Base-by-base conservation (phyloP, 2,797 vertebrate species). In the Diplodus sargus region DNA sequence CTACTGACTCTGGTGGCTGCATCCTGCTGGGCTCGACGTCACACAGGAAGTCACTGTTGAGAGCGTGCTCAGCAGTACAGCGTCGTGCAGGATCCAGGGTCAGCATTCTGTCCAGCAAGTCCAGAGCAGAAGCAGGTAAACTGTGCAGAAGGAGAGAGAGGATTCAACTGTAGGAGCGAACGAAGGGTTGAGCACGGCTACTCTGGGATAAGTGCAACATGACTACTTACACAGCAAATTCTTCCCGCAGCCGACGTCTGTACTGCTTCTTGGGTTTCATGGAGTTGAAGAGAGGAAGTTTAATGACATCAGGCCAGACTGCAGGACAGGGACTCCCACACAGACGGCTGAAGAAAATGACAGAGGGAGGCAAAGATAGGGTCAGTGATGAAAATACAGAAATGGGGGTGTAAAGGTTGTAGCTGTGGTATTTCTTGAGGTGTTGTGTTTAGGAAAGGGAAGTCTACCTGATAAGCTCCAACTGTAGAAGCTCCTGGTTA, bases 191-290 rank as follows among this genome's bases (percentile, higher is more conserved):
- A 74, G 42, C 20, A 48, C 23, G 49, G 52, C n/a, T 7, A 6
- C 5, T 39, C 17, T 9, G 10, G 0, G 2, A 4, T 17, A 49
- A 39, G 34, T 1, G 15, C 22, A 17, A 17, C 3, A 8, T 0
- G 1, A 28, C 10, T 9, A 97, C 98, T 88, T 92, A 99, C 98
- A 98, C 96, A 79, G 97, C 96, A 89, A 99, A 99, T 91, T 99
- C 98, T 91, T 99, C 98, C 58, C 98, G 94, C 70, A 99, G 95
- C 28, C 97, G 95, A 42, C 98, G 94, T 65, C 98, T 95, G 90
- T 99, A 99, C 91, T 99, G 98, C 89, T 99, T 99, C 95, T 99
- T 99, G 72, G 98, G 98, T 87, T 99, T 99, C 98, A 99, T 99
- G 71, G 97, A 98, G 94, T 99, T 99, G 95, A 99, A 99, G 81